phyloP scores from a whole-genome alignment of 1,140 invertebrate species.

The Zophobas atratus region DNA sequence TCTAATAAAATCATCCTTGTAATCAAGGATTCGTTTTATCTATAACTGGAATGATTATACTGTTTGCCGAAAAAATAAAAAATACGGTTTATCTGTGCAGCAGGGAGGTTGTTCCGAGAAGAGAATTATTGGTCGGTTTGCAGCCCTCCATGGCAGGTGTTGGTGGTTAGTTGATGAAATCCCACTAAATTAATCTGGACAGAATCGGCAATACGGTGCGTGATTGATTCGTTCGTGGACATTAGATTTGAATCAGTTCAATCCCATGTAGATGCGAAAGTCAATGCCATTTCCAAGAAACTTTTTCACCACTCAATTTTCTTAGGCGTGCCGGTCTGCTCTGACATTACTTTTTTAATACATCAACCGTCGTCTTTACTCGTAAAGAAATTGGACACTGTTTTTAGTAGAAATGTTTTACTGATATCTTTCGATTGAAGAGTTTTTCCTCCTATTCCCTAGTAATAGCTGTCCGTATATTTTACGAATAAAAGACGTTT shows the following conservation, averaged over 20 bases:
- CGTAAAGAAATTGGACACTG: conserved; percentile 63
- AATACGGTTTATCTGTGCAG: background rate
- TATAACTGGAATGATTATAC: conserved; percentile 3
- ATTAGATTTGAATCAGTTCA: conserved; percentile 64
- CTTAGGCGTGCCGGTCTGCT: conserved; percentile 59
- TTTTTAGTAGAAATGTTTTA: conserved; percentile 58
- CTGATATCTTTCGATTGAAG: conserved; percentile 61
- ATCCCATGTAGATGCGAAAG: conserved; percentile 60
- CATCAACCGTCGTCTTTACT: conserved; percentile 61
- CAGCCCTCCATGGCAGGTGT: conserved; percentile 6
- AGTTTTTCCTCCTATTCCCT: conserved; percentile 41
- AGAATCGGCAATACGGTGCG: conserved; percentile 56
- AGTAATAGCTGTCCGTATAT: conserved; percentile 53
- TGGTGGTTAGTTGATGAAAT: conserved; percentile 33
- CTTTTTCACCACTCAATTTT: conserved; percentile 64
- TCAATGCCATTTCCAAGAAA: conserved; percentile 57
- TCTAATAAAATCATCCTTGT: conserved; percentile 59
- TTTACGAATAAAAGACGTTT: conserved; percentile 62
- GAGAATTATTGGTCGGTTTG: background rate
- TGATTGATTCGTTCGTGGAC: conserved; percentile 65
- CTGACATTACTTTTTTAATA: conserved; percentile 65
- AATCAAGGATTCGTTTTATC: conserved; percentile 55
- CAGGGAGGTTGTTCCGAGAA: background rate
- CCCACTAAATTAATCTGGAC: conserved; percentile 37
- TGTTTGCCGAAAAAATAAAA: conserved; percentile 1